These are phyloP conservation scores for Sebastes steindachneri DNA, from an alignment of 2,797 vertebrate species.

Conservation along the genomic window DNA sequence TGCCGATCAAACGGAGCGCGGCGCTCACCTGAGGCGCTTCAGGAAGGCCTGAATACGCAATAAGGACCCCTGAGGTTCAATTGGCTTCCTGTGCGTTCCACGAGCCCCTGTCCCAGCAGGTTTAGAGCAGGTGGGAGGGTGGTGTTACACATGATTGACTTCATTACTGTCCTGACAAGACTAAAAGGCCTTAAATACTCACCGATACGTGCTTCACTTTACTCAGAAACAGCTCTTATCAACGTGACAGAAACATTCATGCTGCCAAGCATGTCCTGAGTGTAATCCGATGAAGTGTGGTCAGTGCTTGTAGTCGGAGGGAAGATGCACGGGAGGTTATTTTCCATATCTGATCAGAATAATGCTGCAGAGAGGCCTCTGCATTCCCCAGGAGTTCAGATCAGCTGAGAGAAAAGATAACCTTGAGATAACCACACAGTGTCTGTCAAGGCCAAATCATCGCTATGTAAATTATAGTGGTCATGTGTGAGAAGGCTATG, in stretches of 20 bases:
- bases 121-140: slow-evolving; percentile 66
- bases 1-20: slow-evolving; percentile 42
- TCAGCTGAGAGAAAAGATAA: slow-evolving; percentile 22
- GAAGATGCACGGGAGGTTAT: slow-evolving; percentile 5
- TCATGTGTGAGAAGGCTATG: not conserved
- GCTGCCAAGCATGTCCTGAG: not conserved
- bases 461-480: slow-evolving; percentile 10
- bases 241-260: not conserved
- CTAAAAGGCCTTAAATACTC: not conserved
- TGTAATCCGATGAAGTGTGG: slow-evolving; percentile 14
- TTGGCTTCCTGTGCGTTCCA: slow-evolving; percentile 48
- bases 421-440: slow-evolving; percentile 17
- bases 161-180: slow-evolving; percentile 55
- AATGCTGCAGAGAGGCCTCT: slow-evolving; percentile 15
- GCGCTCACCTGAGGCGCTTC: slow-evolving; percentile 47
- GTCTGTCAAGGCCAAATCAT: slow-evolving; percentile 13
- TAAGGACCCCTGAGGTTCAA: slow-evolving; percentile 41
- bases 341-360: slow-evolving; percentile 28
- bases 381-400: slow-evolving; percentile 28
- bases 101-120: slow-evolving; percentile 61
- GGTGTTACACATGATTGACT: slow-evolving; percentile 61
- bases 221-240: not conserved
- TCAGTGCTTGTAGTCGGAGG: slow-evolving; percentile 5
- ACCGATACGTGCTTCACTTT: not conserved
- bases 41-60: slow-evolving; percentile 49